These are phyloP conservation scores for Bombylius major DNA, from an alignment of 2,888 invertebrate genomes.

Conservation along the genomic window DNA sequence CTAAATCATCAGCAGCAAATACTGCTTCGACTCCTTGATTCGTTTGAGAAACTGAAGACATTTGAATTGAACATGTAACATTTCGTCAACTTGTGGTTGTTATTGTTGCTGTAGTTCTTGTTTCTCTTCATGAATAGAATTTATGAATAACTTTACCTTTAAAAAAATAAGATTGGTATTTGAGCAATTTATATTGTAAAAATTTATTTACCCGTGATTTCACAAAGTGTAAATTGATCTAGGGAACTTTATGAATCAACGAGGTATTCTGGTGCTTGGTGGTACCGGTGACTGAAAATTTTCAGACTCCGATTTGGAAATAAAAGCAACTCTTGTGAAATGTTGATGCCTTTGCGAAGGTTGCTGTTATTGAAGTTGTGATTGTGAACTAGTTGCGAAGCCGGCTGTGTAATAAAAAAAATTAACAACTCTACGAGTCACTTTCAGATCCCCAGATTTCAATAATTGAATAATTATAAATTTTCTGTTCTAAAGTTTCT, in stretches of 20 bases:
- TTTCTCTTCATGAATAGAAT: conserved; percentile 18
- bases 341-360: conserved; percentile 33
- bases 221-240: conserved; percentile 57
- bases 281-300: too few relatives aligned
- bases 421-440: conserved; percentile 33
- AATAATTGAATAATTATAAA: conserved; percentile 39
- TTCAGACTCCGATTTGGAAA: too few relatives aligned
- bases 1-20: conserved; percentile 10
- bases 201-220: conserved; percentile 45
- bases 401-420: conserved; percentile 19
- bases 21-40: too few relatives aligned
- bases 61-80: too few relatives aligned
- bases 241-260: conserved; percentile 54
- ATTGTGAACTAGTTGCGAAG: conserved; percentile 11
- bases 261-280: background rate
- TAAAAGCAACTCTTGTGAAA: too few relatives aligned
- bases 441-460: conserved; percentile 40
- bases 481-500: conserved; percentile 32
- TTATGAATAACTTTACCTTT: conserved; percentile 38
- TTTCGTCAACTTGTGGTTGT: conserved; percentile 14
- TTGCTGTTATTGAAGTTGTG: conserved; percentile 19
- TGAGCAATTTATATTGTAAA: too few relatives aligned
- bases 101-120: conserved; percentile 19
- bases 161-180: background rate
- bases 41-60: too few relatives aligned